Evolutionary conservation across 2,113 vertebrate species (phyloP).

Genomic region (Rattus norvegicus): GRCr8 NC_086026.1:129209501-129210000

Average conservation of each 20-base stretch:
- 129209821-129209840: no score
- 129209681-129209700: background rate
- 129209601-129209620: background rate
- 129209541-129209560: constrained; percentile 3
- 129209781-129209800: no score
- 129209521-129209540: constrained; percentile 50
- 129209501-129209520: constrained; percentile 63
- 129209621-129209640: background rate
- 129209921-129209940: no score
- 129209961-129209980: background rate
- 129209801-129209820: no score
- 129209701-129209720: background rate
- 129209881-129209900: no score
- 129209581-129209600: background rate
- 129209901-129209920: no score
- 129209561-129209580: background rate
- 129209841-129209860: no score
- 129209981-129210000: background rate
- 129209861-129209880: no score
- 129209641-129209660: background rate
- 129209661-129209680: background rate
- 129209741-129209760: no score
- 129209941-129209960: background rate
- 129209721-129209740: background rate
- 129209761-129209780: no score